Base-by-base conservation (phyloP, 2,888 invertebrate genomes). In the Dendrolimus houi region DNA sequence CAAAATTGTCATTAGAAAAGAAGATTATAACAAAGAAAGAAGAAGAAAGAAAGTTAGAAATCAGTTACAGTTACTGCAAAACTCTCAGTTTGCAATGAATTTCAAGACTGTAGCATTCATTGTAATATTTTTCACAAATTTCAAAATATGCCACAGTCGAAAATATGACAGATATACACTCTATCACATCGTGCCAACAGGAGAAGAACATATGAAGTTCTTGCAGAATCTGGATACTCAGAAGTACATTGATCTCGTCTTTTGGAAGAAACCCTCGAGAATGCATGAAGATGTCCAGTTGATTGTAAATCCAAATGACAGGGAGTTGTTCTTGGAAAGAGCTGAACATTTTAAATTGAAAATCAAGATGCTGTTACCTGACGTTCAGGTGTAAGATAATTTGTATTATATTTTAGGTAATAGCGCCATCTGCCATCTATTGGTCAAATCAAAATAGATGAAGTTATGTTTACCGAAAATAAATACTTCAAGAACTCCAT, bases 191-290 rank as follows among this genome's bases (percentile, higher is more conserved):
- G 52, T 63, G 0, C 83, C 86, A 0, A 62, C 58, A 0, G 71
- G 76, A 0, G 54, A 61, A 1, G 74, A 74, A 1, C 86, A 88
- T 42, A 65, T 86, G 61, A 74, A 71, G 12, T 87, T 86, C 58
- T 62, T 88, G 8, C 74, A 77, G 56, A 81, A 78, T 60, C 60
- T 87, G 40, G 75, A 75, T 2, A 58, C 58, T 0, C 66, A 76
- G 52, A 83, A 75, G 59, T 85, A 85, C 41, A 66, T 86, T 0
- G 71, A 87, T 52, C 59, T 83, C 7, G 58, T 72, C 0, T 87
- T 83, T 61, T 85, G 84, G 84, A 77, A 69, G 52, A 75, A 67
- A 17, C 85, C 87, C 0, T 62, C 63, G 1, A 84, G 78, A 57
- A 57, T 87, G 42, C 70, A 67, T 57, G 67, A 73, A 13, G 69